Conservation (phyloP, 2,113 vertebrate species). For the Dendrocopos noguchii region DNA sequence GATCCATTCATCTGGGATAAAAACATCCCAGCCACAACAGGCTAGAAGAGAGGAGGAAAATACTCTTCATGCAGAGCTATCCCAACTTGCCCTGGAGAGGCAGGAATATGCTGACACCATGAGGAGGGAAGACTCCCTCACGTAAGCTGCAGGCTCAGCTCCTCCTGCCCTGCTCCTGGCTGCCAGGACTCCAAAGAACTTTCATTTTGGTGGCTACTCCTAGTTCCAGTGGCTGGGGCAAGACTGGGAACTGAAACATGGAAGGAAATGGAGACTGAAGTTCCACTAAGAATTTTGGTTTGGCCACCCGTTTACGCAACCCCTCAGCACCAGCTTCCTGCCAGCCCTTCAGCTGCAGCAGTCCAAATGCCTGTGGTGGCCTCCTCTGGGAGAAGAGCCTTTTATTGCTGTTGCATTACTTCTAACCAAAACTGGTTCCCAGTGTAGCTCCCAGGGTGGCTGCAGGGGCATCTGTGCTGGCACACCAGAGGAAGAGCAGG, state of each 20-base stretch:
- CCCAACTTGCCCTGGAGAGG: not conserved
- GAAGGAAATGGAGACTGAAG: constrained; percentile 44
- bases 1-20: not conserved
- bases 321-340: not conserved
- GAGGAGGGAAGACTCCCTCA: not conserved
- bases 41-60: not conserved
- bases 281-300: not conserved
- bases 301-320: not conserved
- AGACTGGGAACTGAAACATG: constrained; percentile 47
- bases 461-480: not conserved
- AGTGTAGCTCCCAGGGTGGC: not conserved
- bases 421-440: not conserved
- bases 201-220: not conserved
- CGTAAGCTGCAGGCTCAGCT: not conserved
- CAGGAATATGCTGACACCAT: not conserved
- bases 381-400: not conserved
- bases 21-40: not conserved
- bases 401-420: not conserved
- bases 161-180: not conserved
- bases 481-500: not conserved
- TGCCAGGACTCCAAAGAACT: rapidly evolving
- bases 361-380: not conserved
- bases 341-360: not conserved
- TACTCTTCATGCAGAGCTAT: not conserved
- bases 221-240: not conserved